Evolutionary conservation across 2,888 invertebrate species (phyloP).

Genomic region (Ophioninae sp.): DNA sequence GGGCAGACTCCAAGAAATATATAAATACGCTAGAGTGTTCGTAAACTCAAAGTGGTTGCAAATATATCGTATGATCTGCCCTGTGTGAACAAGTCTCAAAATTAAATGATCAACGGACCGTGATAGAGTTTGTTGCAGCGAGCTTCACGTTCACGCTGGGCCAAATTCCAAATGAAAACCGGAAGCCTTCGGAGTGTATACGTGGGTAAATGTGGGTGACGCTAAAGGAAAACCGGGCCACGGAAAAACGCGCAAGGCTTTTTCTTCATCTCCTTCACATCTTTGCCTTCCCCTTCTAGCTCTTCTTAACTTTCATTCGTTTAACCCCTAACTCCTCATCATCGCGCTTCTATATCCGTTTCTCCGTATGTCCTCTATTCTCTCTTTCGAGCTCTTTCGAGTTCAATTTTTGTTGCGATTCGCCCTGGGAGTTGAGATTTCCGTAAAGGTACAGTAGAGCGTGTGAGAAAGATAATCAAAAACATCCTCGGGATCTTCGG

Average conservation of each 20-base stretch:
- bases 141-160: background rate
- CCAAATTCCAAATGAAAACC: background rate
- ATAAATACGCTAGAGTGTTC: background rate
- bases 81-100: slow-evolving; percentile 7
- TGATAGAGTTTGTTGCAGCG: background rate
- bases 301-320: background rate
- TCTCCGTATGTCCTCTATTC: slow-evolving; percentile 31
- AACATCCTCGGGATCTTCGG: background rate
- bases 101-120: background rate
- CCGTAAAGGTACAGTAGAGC: background rate
- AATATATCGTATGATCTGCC: too few relatives aligned
- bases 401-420: background rate
- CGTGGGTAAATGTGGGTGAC: slow-evolving; percentile 55
- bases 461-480: background rate
- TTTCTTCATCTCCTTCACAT: slow-evolving; percentile 4
- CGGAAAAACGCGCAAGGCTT: slow-evolving; percentile 47
- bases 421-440: background rate
- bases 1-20: slow-evolving; percentile 1
- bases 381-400: slow-evolving; percentile 1
- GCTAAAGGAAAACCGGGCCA: slow-evolving; percentile 78
- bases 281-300: slow-evolving; percentile 12
- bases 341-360: slow-evolving; percentile 39
- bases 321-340: slow-evolving; percentile 42
- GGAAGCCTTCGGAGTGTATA: slow-evolving; percentile 52
- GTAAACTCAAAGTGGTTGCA: background rate